Percentiles rank a stretch among this genome's conserved stretches.
Evolutionary conservation across 2,888 invertebrate genomes (phyloP).

Genomic region (Schizaphis graminum): DNA sequence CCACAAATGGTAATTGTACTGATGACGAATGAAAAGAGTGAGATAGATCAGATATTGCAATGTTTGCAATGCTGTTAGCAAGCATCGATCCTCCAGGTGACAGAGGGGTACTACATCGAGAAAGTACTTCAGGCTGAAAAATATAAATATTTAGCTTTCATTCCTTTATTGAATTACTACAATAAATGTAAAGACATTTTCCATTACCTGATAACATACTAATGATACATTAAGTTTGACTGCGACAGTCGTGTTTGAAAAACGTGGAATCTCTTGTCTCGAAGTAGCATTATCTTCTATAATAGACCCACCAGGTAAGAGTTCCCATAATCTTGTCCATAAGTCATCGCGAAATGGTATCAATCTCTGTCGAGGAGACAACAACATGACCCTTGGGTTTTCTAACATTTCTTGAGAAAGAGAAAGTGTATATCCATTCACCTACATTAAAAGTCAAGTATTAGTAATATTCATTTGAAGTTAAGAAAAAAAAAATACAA

Average conservation of each 20-base stretch:
- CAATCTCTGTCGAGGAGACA: conserved; percentile 86
- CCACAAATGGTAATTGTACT: conserved; percentile 80
- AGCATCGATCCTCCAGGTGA: conserved; percentile 78
- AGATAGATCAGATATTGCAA: conserved; percentile 68
- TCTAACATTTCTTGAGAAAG: conserved; percentile 78
- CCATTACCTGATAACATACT: conserved; percentile 82
- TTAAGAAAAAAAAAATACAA: not conserved
- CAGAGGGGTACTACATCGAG: conserved; percentile 87
- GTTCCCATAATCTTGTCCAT: conserved; percentile 87
- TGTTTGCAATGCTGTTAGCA: conserved; percentile 72
- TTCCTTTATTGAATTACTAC: not conserved
- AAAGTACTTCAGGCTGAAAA: conserved; percentile 83
- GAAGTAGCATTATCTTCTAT: conserved; percentile 64
- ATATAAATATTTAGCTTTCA: not conserved
- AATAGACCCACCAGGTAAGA: conserved; percentile 70
- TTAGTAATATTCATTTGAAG: conserved; percentile 61
- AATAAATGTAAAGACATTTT: not conserved
- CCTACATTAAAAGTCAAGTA: conserved; percentile 69
- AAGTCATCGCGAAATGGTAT: conserved; percentile 86
- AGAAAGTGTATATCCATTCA: conserved; percentile 74
- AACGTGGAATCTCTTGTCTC: conserved; percentile 71
- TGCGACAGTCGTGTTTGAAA: conserved; percentile 79
- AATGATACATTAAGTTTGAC: conserved; percentile 85
- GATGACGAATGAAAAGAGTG: conserved; percentile 70
- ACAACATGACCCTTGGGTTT: conserved; percentile 86